Evolutionary conservation across 2,113 vertebrate species (phyloP).

Genomic region (Anarrhichthys ocellatus): DNA sequence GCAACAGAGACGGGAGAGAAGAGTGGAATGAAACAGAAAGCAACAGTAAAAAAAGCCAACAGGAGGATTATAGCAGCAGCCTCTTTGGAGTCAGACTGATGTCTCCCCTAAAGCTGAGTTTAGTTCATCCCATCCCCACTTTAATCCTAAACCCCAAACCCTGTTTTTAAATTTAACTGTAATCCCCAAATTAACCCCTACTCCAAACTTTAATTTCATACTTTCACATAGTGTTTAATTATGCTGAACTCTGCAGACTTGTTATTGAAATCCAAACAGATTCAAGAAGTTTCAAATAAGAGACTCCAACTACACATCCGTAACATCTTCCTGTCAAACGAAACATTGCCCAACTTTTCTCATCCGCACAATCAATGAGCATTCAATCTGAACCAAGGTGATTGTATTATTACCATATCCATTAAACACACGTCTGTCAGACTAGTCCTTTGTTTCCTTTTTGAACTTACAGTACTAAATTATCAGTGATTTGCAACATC

Average conservation of each 20-base stretch:
- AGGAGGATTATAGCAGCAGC: conserved; percentile 14
- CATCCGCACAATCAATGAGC: conserved; percentile 34
- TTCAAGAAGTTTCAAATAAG: conserved; percentile 23
- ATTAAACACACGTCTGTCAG: conserved; percentile 54
- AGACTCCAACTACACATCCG: neutral
- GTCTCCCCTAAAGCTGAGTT: conserved; percentile 26
- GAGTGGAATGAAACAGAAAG: conserved; percentile 15
- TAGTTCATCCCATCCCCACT: conserved; percentile 20
- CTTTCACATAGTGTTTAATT: conserved; percentile 4
- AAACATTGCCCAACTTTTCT: conserved; percentile 24
- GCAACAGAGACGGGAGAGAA: conserved; percentile 1
- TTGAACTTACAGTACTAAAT: conserved; percentile 39
- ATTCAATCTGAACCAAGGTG: conserved; percentile 51
- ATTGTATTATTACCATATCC: conserved; percentile 53
- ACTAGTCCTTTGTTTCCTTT: conserved; percentile 40
- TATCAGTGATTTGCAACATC: conserved; percentile 67
- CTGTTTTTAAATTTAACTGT: conserved; percentile 11
- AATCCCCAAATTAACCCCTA: conserved; percentile 50
- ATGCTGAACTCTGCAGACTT: conserved; percentile 20
- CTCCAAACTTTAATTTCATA: conserved; percentile 13
- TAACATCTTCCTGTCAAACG: conserved; percentile 36
- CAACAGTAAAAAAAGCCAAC: neutral
- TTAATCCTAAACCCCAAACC: conserved; percentile 35
- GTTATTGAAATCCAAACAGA: conserved; percentile 25
- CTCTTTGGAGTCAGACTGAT: conserved; percentile 22